Evolutionary conservation across 2,888 invertebrate species (phyloP).

Genomic region (Polymixis flavicincta): DNA sequence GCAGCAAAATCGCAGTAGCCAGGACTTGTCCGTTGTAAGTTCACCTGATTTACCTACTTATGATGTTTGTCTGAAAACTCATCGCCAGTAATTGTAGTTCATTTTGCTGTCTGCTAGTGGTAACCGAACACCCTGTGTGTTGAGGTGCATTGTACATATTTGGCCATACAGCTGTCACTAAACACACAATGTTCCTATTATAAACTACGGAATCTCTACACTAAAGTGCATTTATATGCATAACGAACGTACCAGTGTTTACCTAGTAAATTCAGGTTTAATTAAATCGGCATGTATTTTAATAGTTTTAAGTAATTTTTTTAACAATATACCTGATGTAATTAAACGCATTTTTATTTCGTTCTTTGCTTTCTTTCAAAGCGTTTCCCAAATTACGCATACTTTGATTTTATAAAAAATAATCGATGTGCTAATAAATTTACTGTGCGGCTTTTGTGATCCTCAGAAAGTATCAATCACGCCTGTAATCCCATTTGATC

Average conservation of each 20-base stretch:
- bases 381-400: not conserved
- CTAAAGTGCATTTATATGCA: not conserved
- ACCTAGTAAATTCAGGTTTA: not conserved
- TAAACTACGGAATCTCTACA: constrained; percentile 9
- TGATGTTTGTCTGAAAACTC: not conserved
- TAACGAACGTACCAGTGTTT: not conserved
- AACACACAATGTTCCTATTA: constrained; percentile 31
- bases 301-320: too few species aligned
- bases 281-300: not conserved
- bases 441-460: too few species aligned
- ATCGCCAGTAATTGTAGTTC: not conserved
- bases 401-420: not conserved
- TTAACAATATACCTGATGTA: too few species aligned
- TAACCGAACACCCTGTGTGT: not conserved
- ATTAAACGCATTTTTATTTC: too few species aligned
- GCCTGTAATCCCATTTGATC: too few species aligned
- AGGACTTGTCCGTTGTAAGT: too few species aligned
- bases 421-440: not conserved
- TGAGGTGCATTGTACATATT: constrained; percentile 7
- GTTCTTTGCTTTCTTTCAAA: too few species aligned
- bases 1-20: too few species aligned
- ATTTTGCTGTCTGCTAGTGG: constrained; percentile 1
- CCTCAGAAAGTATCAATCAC: too few species aligned
- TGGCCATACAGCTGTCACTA: not conserved
- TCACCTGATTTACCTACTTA: not conserved